phyloP scores from a whole-genome alignment of 2,888 invertebrate species.

The Melinaea marsaeus region DNA sequence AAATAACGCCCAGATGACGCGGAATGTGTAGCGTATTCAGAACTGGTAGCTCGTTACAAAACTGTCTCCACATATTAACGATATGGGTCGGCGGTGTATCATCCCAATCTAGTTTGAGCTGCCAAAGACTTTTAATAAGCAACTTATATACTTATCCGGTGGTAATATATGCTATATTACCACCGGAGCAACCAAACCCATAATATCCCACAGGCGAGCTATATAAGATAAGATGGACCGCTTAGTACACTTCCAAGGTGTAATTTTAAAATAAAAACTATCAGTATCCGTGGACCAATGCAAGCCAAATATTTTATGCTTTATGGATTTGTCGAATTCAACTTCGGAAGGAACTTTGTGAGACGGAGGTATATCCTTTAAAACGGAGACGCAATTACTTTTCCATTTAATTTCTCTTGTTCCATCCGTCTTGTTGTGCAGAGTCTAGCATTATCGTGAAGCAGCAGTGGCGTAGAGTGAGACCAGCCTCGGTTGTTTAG shows the following conservation, averaged over 20 bases:
- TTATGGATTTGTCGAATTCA: too few relatives aligned
- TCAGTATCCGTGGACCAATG: conserved; percentile 18
- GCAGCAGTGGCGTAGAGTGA: too few relatives aligned
- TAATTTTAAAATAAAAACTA: too few relatives aligned
- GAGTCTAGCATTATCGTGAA: too few relatives aligned
- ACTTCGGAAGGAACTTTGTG: too few relatives aligned
- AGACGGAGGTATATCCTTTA: too few relatives aligned
- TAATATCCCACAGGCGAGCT: conserved; percentile 26
- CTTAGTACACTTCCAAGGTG: conserved; percentile 23
- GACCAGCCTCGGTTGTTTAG: too few relatives aligned
- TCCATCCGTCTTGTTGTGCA: too few relatives aligned
- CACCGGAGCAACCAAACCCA: conserved; percentile 26
- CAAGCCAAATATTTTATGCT: conserved; percentile 18
- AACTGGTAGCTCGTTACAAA: conserved; percentile 16
- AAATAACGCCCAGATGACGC: conserved; percentile 19
- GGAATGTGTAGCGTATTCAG: conserved; percentile 16
- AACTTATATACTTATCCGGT: too few relatives aligned
- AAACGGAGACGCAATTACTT: too few relatives aligned
- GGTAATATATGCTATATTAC: too few relatives aligned
- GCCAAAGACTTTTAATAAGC: conserved; percentile 23
- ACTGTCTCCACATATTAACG: conserved; percentile 18
- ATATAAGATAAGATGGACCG: conserved; percentile 25
- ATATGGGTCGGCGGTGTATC: conserved; percentile 22
- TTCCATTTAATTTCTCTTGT: too few relatives aligned
- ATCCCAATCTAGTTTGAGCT: conserved; percentile 23